phyloP scores from a whole-genome alignment of 2,888 invertebrate species.

The Oscheius sp. region DNA sequence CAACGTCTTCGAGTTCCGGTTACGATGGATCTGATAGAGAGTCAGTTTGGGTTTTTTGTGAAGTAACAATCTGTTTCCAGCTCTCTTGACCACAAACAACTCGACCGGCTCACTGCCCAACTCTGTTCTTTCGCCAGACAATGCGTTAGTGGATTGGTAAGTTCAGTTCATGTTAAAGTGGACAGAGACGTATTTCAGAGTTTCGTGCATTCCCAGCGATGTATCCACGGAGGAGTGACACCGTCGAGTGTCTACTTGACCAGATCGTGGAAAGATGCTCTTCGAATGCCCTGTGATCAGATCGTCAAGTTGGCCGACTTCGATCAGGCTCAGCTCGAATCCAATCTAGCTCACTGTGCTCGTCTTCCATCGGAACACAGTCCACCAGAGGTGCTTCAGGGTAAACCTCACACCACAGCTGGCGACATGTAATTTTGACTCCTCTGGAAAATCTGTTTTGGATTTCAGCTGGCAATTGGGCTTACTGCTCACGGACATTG shows the following conservation, averaged over 20 bases:
- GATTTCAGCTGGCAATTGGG: constrained; percentile 51
- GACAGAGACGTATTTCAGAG: constrained; percentile 19
- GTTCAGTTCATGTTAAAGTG: not conserved
- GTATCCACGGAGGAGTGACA: constrained; percentile 46
- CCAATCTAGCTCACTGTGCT: not conserved
- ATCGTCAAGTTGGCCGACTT: constrained; percentile 51
- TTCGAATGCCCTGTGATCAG: constrained; percentile 52
- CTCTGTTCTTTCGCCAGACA: constrained; percentile 48
- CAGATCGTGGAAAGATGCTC: constrained; percentile 44
- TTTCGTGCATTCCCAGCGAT: constrained; percentile 45
- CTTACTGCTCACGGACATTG: constrained; percentile 49
- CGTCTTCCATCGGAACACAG: constrained; percentile 19
- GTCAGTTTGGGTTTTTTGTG: constrained; percentile 4
- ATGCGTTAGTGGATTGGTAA: constrained; percentile 43
- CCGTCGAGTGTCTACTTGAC: constrained; percentile 46
- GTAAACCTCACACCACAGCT: constrained; percentile 45
- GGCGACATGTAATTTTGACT: constrained; percentile 44
- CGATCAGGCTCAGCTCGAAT: constrained; percentile 36
- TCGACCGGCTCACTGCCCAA: constrained; percentile 27
- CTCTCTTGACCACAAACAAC: constrained; percentile 27
- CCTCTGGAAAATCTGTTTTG: not conserved
- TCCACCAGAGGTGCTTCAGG: constrained; percentile 51
- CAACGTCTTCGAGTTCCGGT: constrained; percentile 50
- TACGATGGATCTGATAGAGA: constrained; percentile 41
- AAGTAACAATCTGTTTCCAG: constrained; percentile 11